Base-by-base conservation (phyloP, 2,797 vertebrate genomes). In the Gallinago nigripennis region DNA sequence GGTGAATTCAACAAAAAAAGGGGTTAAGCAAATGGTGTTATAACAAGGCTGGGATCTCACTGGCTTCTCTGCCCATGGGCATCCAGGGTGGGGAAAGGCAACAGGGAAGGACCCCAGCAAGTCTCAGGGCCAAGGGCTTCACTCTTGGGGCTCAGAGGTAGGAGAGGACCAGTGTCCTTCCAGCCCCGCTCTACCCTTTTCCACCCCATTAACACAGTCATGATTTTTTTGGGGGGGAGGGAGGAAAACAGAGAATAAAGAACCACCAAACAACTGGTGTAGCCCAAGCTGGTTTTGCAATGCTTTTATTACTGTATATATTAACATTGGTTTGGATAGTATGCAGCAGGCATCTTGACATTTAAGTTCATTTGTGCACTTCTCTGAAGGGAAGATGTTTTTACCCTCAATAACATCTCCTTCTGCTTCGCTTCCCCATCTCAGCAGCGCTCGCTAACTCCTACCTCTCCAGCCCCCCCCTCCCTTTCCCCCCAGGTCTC, bases 301-400 rank as follows among this genome's bases (percentile, higher is more conserved):
- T 95, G 94, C 92, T 95, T 97, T 97, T 97, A 96, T 97, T 97
- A 96, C 95, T 96, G 93, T 95, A 95, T 95, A 97, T 97, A 97
- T 97, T 96, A 96, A 97, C 96, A 97, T 95, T 77, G 64, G 30
- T 95, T 96, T 95, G 94, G 96, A 95, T 94, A 96, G 94, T 86
- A 97, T 89, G 94, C 65, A 97, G 95, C 96, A 97, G 96, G 95
- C 96, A 97, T 86, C 96, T 96, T 4, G 65, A 97, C 96, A 97
- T 90, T 95, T 92, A 95, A 96, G 96, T 97, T 97, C 95, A 96
- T 95, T 95, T 96, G 94, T 97, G 96, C 96, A 97, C 78, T 88
- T 96, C 94, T 86, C 83, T 80, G 77, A 20, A 94, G 91, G 93
- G 94, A 88, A 80, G 70, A 86, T 92, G 75, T 90, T 86, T 86